These are phyloP conservation scores for Druon quercuslanigerum DNA, from an alignment of 1,140 invertebrate species.

Conservation along the genomic window DNA sequence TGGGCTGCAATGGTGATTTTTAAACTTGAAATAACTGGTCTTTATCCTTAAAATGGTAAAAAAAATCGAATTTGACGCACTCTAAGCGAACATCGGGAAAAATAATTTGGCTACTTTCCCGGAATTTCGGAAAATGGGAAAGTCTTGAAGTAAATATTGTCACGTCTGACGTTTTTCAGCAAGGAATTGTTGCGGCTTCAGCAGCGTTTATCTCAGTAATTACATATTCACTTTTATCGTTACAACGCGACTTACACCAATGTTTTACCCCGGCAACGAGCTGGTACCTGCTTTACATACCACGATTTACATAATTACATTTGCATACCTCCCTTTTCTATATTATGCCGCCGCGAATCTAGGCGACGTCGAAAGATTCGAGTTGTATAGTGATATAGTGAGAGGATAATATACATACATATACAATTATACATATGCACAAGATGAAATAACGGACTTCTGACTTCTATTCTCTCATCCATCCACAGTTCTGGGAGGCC, in stretches of 20 bases:
- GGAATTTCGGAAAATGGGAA: neutral
- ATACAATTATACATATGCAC: too few relatives aligned
- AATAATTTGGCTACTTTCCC: conserved; percentile 1
- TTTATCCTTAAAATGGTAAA: too few relatives aligned
- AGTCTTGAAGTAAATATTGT: conserved; percentile 8
- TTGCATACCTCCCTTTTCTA: conserved; percentile 60
- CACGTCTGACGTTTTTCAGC: conserved; percentile 53
- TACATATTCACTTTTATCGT: conserved; percentile 65
- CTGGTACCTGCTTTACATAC: conserved; percentile 55
- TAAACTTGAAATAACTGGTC: too few relatives aligned
- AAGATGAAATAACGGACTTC: conserved; percentile 18
- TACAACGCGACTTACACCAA: conserved; percentile 58
- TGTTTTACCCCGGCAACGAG: conserved; percentile 41
- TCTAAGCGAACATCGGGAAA: too few relatives aligned
- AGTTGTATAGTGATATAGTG: conserved; percentile 24
- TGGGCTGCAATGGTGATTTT: too few relatives aligned
- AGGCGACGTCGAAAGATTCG: conserved; percentile 39
- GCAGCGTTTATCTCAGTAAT: conserved; percentile 63
- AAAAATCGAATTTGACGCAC: too few relatives aligned
- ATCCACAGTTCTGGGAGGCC: conserved; percentile 58
- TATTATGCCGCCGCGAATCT: conserved; percentile 51
- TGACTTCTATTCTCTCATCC: conserved; percentile 29
- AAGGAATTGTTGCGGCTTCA: conserved; percentile 55
- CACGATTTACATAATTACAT: conserved; percentile 64
- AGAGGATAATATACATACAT: neutral